Percentiles rank a stretch among this genome's conserved stretches.
These are phyloP conservation scores for Lordiphosa clarofinis DNA, from an alignment of 1,140 invertebrate genomes.

Conservation along the genomic window DNA sequence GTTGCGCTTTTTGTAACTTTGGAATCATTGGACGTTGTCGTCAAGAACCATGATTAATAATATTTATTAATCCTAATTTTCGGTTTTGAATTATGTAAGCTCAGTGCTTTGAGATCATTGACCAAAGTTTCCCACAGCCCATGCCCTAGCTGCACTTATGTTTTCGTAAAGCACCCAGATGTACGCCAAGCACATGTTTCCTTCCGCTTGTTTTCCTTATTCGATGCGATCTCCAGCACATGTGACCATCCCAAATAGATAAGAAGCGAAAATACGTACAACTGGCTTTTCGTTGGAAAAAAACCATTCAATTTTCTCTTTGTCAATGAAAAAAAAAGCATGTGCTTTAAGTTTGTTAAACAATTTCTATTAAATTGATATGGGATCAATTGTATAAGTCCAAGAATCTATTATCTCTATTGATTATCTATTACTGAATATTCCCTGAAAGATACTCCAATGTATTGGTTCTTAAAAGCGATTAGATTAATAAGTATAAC, in stretches of 20 bases:
- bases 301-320: slow-evolving; percentile 8
- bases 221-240: not conserved
- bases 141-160: too few relatives aligned
- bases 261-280: not conserved
- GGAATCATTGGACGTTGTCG: too few relatives aligned
- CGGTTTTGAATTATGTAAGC: too few relatives aligned
- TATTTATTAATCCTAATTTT: too few relatives aligned
- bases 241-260: not conserved
- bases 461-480: slow-evolving; percentile 16
- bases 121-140: too few relatives aligned
- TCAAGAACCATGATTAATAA: too few relatives aligned
- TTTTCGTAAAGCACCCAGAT: too few relatives aligned
- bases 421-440: slow-evolving; percentile 35
- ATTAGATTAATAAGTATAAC: slow-evolving; percentile 40
- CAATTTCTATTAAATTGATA: slow-evolving; percentile 14
- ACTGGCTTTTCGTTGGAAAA: not conserved
- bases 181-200: too few relatives aligned
- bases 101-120: too few relatives aligned
- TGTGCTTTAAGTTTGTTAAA: slow-evolving; percentile 28
- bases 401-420: slow-evolving; percentile 33
- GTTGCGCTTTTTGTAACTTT: too few relatives aligned
- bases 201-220: too few relatives aligned
- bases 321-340: slow-evolving; percentile 7
- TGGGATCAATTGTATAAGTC: slow-evolving; percentile 42
- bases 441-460: slow-evolving; percentile 16